Evolutionary conservation across 1,140 invertebrate genomes (phyloP).

Genomic region (Listronotus bonariensis): DNA sequence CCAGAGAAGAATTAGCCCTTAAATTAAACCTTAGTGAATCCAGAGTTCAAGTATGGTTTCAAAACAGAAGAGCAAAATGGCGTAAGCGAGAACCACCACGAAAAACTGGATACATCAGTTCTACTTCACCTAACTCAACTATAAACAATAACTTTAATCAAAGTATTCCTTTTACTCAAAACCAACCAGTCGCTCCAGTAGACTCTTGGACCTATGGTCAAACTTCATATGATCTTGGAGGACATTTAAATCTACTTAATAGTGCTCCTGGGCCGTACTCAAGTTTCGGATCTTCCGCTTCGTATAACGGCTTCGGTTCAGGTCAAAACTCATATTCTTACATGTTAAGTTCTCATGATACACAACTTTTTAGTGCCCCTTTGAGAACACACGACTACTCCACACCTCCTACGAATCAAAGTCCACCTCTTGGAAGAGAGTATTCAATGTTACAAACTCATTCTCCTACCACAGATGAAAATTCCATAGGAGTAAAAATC

Average conservation of each 20-base stretch:
- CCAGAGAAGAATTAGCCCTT: conserved; percentile 89
- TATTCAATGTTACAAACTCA: conserved; percentile 70
- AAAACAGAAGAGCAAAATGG: conserved; percentile 97
- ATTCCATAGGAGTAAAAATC: conserved; percentile 59
- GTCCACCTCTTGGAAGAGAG: conserved; percentile 65
- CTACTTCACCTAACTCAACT: conserved; percentile 56
- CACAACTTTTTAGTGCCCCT: conserved; percentile 64
- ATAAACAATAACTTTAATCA: conserved; percentile 68
- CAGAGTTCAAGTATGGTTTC: conserved; percentile 91
- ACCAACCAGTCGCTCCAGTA: conserved; percentile 63
- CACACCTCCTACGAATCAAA: conserved; percentile 60
- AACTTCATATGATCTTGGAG: conserved; percentile 73
- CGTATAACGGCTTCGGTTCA: conserved; percentile 57
- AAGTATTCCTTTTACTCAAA: conserved; percentile 68
- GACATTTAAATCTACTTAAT: conserved; percentile 72
- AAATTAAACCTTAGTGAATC: conserved; percentile 91
- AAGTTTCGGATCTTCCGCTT: conserved; percentile 59
- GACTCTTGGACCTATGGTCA: conserved; percentile 76
- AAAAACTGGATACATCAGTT: conserved; percentile 70
- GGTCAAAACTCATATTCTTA: conserved; percentile 64
- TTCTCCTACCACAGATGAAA: conserved; percentile 62
- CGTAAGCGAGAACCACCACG: conserved; percentile 96
- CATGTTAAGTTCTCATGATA: conserved; percentile 69
- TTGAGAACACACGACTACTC: conserved; percentile 66
- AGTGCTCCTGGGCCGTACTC: conserved; percentile 70